Base-by-base conservation (phyloP, 2,113 vertebrate species). In the Larimichthys polyactis region DNA sequence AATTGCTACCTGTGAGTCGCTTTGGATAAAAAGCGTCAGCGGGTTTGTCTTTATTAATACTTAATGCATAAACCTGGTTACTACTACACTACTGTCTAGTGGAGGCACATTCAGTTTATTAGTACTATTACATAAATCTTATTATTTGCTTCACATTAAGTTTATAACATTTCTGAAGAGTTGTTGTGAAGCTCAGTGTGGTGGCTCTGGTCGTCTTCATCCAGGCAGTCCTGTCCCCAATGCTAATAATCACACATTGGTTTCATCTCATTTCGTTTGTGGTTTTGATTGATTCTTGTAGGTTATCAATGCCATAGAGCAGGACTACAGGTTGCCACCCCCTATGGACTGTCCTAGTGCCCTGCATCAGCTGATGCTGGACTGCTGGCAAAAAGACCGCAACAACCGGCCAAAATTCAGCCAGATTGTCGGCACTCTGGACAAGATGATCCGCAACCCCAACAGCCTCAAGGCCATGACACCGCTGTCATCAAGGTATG, bases 391-490 rank as follows among this genome's bases (percentile, higher is more conserved):
- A 92, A 99, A 99, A 88, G 98, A 99, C 63, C 93, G 98, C 51
- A 99, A 98, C 94, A 97, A 96, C 87, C 91, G 97, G 81, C 98
- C 98, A 52, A 99, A 99, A 75, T 98, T 99, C 69, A 95, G 96
- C 77, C 97, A 98, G 88, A 99, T 97, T 29, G 98, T 99, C 88
- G 97, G 96, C 94, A 99, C 96, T 6, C 90, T 99, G 78, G 98
- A 99, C 90, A 99, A 99, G 93, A 97, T 98, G 98, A 99, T 99
- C 93, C 96, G 98, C 54, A 99, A 98, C 84, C 98, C 98, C 0
- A 97, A 95, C 93, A 98, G 95, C 86, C 95, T 99, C 92, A 99
- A 99, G 95, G 96, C 97, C 91, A 96, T 96, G 92, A 97, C 97
- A 0, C 97, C 97, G 0, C 95, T 97, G 43, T 97, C 97, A 49